Percentiles rank a stretch among this genome's conserved stretches.
Evolutionary conservation across 2,113 vertebrate genomes (phyloP).

Genomic region (Gasterosteus aculeatus): DNA sequence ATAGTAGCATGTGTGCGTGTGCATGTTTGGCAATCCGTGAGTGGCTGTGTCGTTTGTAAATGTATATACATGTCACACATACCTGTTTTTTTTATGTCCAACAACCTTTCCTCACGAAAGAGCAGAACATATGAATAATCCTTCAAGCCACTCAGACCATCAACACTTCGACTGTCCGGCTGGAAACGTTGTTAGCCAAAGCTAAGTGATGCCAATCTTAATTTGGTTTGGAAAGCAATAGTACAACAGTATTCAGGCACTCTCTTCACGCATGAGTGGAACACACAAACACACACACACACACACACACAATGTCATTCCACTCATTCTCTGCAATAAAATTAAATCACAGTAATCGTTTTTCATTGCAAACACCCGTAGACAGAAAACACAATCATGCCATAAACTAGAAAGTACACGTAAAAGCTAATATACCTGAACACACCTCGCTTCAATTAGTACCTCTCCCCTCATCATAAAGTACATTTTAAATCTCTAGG

Average conservation of each 20-base stretch:
- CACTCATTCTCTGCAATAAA: constrained; percentile 77
- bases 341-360: constrained; percentile 37
- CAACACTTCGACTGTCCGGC: constrained; percentile 48
- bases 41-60: constrained; percentile 31
- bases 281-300: constrained; percentile 23
- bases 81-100: constrained; percentile 8
- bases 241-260: constrained; percentile 61
- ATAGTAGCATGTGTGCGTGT: constrained; percentile 12
- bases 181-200: constrained; percentile 54
- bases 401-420: constrained; percentile 6
- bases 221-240: constrained; percentile 76
- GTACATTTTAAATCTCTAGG: constrained; percentile 20
- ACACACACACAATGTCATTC: constrained; percentile 43
- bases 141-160: constrained; percentile 29
- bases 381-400: constrained; percentile 20
- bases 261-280: constrained; percentile 54
- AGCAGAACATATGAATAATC: constrained; percentile 42
- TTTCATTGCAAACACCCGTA: constrained; percentile 39
- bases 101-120: constrained; percentile 25
- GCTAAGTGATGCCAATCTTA: constrained; percentile 42
- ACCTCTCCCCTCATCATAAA: constrained; percentile 9
- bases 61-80: constrained; percentile 2
- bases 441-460: not conserved
- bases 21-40: constrained; percentile 27
- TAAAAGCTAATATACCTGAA: constrained; percentile 11